phyloP scores from a whole-genome alignment of 2,888 invertebrate genomes.

The Xanthorhoe designata region DNA sequence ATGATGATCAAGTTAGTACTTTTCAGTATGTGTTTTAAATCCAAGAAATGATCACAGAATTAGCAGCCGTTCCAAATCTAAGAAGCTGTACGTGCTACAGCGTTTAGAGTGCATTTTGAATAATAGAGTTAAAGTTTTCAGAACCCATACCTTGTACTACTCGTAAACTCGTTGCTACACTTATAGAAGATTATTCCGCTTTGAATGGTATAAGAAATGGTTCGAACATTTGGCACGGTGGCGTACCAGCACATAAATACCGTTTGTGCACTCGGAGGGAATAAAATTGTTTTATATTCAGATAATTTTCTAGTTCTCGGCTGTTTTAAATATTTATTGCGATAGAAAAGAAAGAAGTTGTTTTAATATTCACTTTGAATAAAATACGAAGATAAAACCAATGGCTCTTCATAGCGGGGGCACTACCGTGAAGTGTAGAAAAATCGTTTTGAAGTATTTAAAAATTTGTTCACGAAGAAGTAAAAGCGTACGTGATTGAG shows the following conservation, averaged over 20 bases:
- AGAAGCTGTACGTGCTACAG: no score
- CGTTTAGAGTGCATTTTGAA: no score
- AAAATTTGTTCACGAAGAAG: no score
- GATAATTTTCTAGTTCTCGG: conserved; percentile 15
- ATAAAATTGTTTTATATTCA: conserved; percentile 35
- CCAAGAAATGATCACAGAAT: no score
- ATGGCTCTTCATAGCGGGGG: no score
- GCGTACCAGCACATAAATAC: conserved; percentile 33
- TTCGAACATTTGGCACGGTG: conserved; percentile 37
- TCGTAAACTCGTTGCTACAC: conserved; percentile 12
- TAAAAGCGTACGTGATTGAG: no score
- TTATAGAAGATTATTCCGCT: conserved; percentile 27
- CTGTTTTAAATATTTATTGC: not conserved
- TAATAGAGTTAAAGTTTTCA: not conserved
- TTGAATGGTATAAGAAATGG: conserved; percentile 38
- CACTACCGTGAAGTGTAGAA: no score
- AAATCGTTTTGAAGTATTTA: no score
- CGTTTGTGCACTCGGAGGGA: conserved; percentile 39
- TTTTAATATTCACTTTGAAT: not conserved
- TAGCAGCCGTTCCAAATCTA: no score
- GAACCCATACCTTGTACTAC: not conserved
- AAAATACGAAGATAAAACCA: not conserved
- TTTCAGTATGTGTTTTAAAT: no score
- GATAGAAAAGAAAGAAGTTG: not conserved
- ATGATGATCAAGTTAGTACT: no score